These are phyloP conservation scores for Perithous albicinctus DNA, from an alignment of 2,888 invertebrate species.

Conservation along the genomic window DNA sequence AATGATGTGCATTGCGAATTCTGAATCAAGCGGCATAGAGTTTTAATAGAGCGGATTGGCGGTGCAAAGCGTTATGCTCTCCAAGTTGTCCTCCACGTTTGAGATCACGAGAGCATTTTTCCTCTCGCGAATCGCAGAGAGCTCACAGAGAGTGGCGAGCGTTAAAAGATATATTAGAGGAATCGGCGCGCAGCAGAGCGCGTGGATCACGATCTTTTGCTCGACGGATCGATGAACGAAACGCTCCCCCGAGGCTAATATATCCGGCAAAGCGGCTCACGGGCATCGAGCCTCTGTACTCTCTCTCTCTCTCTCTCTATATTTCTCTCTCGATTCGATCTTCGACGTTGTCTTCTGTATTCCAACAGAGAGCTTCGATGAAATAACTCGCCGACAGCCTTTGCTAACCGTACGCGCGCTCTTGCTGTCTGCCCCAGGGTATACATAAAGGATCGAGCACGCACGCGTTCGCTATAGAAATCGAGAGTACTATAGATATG, in stretches of 20 bases:
- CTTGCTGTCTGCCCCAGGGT: constrained; percentile 17
- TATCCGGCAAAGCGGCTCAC: constrained; percentile 65
- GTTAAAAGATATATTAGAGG: not conserved
- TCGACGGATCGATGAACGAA: constrained; percentile 56
- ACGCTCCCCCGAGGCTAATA: constrained; percentile 57
- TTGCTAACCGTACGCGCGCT: not conserved
- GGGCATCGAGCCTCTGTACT: constrained; percentile 59
- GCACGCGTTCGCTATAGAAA: constrained; percentile 39
- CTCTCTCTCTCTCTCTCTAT: constrained; percentile 28
- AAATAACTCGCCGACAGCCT: constrained; percentile 32
- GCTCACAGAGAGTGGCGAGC: too few species aligned
- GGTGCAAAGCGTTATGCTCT: not conserved
- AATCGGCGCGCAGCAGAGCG: constrained; percentile 8
- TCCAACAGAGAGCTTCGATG: constrained; percentile 5
- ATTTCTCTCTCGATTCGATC: not conserved
- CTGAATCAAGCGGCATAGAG: not conserved
- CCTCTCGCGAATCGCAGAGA: constrained; percentile 52
- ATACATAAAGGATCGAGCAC: constrained; percentile 21
- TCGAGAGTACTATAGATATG: constrained; percentile 18
- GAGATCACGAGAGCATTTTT: not conserved
- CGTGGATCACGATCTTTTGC: constrained; percentile 50
- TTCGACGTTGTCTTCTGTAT: constrained; percentile 13
- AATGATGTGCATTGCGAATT: constrained; percentile 1
- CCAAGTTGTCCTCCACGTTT: constrained; percentile 49
- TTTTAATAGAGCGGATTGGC: constrained; percentile 3